Base-by-base conservation (phyloP, 1,140 invertebrate genomes). In the Lepidurus arcticus region DNA sequence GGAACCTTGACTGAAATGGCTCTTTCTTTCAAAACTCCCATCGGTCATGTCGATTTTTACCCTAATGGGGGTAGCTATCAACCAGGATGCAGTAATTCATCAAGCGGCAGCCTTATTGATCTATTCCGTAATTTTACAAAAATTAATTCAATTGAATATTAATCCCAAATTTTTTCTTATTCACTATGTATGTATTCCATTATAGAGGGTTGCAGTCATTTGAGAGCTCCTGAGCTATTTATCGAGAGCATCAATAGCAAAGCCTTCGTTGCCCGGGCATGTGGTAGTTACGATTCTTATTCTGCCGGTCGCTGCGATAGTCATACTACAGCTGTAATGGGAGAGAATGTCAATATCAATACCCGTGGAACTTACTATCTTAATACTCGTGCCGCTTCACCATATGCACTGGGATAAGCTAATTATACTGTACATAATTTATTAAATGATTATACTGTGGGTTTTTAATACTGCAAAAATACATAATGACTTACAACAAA, bases 21-120 rank as follows among this genome's bases (percentile, higher is more conserved):
- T 45, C 83, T 89, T 24, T 89, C 89, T 1, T 87, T 88, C 44
- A 85, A 83, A 6, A 84, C 85, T 13, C 84, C 86, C 1, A 82
- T 88, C 43, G 88, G 88, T 24, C 88, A 89, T 80, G 84, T 86
- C 0, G 89, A 90, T 81, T 90, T 90, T 83, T 90, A 88, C 80
- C 87, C 89, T 16, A 90, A 90, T 80, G 86, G 87, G 43, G 89
- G 89, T 44, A 90, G 90, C 7, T 84, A 87, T 7, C 92, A 93
- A 82, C 89, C 90, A 7, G 92, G 92, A 3, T 93, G 92, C 43
- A 74, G 11, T 11, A 74, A 78, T 43, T 34, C 34, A n/a, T 42
- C 42, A 26, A 78, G 43, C 47, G 73, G 34, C 8, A 42, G 44
- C 53, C 78, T 84, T 9, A 78, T 82, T 13, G 83, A 84, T 26